These are phyloP conservation scores for Pipistrellus pygmaeus DNA, from an alignment of 2,797 vertebrate genomes.

Conservation along the genomic window DNA sequence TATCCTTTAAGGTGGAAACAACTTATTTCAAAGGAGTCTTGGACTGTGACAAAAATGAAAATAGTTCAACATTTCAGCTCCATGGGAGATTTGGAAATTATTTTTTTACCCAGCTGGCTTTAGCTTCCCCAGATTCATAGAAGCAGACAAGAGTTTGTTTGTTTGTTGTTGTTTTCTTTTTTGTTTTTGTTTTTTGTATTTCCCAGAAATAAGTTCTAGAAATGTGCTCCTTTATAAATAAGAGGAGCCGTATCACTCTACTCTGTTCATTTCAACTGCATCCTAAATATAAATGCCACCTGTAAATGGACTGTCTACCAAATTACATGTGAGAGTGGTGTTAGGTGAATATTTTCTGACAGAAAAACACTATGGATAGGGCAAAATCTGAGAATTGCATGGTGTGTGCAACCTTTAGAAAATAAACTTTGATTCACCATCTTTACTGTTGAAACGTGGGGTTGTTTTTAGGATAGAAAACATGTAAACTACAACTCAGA, in stretches of 20 bases:
- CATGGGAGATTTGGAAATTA: constrained; percentile 23
- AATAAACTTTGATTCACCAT: constrained; percentile 48
- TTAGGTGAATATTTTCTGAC: constrained; percentile 69
- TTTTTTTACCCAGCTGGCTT: constrained; percentile 10
- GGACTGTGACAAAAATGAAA: constrained; percentile 55
- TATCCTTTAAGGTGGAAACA: constrained; percentile 29
- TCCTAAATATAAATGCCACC: not conserved
- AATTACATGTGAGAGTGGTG: constrained; percentile 2
- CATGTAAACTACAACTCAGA: constrained; percentile 78
- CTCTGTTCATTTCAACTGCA: not conserved
- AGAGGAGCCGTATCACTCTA: not conserved
- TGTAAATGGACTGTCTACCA: not conserved
- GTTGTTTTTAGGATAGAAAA: constrained; percentile 47
- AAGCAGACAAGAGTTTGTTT: not conserved
- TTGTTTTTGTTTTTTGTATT: not conserved
- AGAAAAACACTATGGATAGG: constrained; percentile 44
- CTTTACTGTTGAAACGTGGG: not conserved
- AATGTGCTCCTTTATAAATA: not conserved
- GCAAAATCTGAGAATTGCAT: not conserved
- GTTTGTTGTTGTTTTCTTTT: not conserved
- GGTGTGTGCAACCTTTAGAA: not conserved
- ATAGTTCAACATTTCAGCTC: constrained; percentile 34
- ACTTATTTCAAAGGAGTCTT: constrained; percentile 47
- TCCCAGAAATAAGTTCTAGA: not conserved
- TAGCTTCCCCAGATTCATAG: not conserved